Evolutionary conservation across 2,888 invertebrate genomes (phyloP).

Genomic region (Mamestra brassicae): DNA sequence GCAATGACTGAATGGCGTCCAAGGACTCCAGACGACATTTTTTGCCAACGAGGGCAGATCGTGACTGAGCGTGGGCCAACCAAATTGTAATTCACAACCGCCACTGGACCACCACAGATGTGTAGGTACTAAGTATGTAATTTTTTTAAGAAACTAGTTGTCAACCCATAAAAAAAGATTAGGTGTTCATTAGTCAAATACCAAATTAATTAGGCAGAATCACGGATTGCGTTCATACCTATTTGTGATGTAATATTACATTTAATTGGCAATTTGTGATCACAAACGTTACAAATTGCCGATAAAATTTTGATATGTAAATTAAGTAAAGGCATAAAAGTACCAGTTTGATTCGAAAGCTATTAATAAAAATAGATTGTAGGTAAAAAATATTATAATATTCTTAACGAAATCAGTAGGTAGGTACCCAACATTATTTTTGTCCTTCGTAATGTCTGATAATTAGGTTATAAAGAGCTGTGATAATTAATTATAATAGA

Average conservation of each 20-base stretch:
- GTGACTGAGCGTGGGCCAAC: no score
- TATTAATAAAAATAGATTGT: slow-evolving; percentile 18
- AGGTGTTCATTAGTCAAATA: slow-evolving; percentile 7
- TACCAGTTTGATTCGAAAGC: slow-evolving; percentile 8
- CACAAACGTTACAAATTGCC: slow-evolving; percentile 34
- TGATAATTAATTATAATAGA: not conserved
- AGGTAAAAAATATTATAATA: slow-evolving; percentile 1
- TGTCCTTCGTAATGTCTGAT: not conserved
- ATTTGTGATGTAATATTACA: slow-evolving; percentile 21
- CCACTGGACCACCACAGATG: no score
- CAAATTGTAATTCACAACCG: no score
- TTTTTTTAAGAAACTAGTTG: not conserved
- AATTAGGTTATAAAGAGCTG: not conserved
- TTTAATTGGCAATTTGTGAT: slow-evolving; percentile 26
- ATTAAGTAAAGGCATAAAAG: slow-evolving; percentile 15
- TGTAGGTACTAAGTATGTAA: no score
- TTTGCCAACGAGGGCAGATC: no score
- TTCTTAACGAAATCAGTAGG: not conserved
- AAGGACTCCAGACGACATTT: no score
- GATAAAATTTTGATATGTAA: slow-evolving; percentile 26
- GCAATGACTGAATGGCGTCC: no score
- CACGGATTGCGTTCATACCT: not conserved
- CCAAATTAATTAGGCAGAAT: not conserved
- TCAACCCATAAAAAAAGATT: not conserved
- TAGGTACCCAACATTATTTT: not conserved